Evolutionary conservation across 1,140 invertebrate species (phyloP).

Genomic region (Nylanderia fulva): DNA sequence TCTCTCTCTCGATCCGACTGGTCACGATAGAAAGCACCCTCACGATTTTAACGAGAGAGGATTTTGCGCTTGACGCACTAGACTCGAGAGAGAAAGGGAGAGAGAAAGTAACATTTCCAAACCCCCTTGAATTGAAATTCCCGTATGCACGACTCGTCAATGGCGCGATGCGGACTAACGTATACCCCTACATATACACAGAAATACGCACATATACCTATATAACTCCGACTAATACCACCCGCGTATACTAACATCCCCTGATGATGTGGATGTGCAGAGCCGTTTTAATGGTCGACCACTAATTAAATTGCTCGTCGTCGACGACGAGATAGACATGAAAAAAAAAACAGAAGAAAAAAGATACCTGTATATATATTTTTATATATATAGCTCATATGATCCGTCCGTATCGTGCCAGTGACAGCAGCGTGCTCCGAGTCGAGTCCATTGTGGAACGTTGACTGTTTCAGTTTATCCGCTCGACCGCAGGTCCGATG

Average conservation of each 20-base stretch:
- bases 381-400: background rate
- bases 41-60: constrained; percentile 33
- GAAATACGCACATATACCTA: background rate
- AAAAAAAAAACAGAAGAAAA: background rate
- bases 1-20: background rate
- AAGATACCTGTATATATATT: background rate
- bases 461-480: constrained; percentile 87
- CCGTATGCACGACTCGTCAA: constrained; percentile 78
- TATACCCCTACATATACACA: constrained; percentile 8
- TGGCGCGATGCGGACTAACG: constrained; percentile 81
- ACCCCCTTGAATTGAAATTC: constrained; percentile 23
- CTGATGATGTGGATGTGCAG: constrained; percentile 8
- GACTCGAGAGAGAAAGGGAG: too few species aligned
- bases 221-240: constrained; percentile 12
- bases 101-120: background rate
- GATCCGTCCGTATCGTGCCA: constrained; percentile 81
- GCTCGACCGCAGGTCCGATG: constrained; percentile 86
- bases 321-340: background rate
- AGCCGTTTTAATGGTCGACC: background rate
- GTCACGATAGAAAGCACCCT: background rate
- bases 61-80: constrained; percentile 21
- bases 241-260: constrained; percentile 9
- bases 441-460: constrained; percentile 83
- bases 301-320: too few species aligned
- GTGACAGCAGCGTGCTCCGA: constrained; percentile 78